Conservation (phyloP, 1,140 invertebrate species). For the Zophobas morio region DNA sequence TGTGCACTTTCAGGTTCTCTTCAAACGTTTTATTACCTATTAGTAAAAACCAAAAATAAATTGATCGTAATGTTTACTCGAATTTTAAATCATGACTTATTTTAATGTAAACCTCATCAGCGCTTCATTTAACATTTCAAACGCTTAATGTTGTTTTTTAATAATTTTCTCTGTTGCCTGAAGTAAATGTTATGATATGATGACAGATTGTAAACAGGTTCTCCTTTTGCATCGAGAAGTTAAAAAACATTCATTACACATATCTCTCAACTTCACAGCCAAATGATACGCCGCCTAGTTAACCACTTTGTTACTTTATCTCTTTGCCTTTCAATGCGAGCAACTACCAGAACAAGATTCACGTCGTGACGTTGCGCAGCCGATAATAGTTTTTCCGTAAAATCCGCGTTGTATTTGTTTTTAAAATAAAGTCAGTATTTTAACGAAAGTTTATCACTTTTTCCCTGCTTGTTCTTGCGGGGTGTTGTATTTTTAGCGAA, state of each 20-base stretch:
- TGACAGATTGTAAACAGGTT: conserved; percentile 45
- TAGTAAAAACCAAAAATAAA: not conserved
- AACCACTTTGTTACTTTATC: conserved; percentile 32
- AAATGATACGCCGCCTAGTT: conserved; percentile 17
- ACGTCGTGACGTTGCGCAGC: not conserved
- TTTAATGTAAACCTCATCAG: conserved; percentile 19
- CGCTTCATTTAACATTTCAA: conserved; percentile 16
- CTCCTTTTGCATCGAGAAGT: conserved; percentile 28
- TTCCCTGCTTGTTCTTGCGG: conserved; percentile 23
- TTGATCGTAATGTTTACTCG: not conserved
- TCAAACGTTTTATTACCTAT: no score
- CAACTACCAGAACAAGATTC: conserved; percentile 27
- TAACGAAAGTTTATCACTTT: conserved; percentile 28
- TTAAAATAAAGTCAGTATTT: conserved; percentile 23
- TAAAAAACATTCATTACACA: conserved; percentile 37
- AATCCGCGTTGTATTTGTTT: conserved; percentile 15
- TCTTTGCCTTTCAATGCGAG: conserved; percentile 29
- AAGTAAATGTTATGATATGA: conserved; percentile 41
- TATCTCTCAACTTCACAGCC: conserved; percentile 23
- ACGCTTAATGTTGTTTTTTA: conserved; percentile 32
- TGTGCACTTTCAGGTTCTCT: no score
- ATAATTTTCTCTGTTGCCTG: conserved; percentile 5
- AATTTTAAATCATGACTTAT: conserved; percentile 15
- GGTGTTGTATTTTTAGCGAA: conserved; percentile 29
- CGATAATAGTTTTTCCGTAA: conserved; percentile 5